phyloP scores from a whole-genome alignment of 2,113 vertebrate species.

The Acanthisitta chloris region DNA sequence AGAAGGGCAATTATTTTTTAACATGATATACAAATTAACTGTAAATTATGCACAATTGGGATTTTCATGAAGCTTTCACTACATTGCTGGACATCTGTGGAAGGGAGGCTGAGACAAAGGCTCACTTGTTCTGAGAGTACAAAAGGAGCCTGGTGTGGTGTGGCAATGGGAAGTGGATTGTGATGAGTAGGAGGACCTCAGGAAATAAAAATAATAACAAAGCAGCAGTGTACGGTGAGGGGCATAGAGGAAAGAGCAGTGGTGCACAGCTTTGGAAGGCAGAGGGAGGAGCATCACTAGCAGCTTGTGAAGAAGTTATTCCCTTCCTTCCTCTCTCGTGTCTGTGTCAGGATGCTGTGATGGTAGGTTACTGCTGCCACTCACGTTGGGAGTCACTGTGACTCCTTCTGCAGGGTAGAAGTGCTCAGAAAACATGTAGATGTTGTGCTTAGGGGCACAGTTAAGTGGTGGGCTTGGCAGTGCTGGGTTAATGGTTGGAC shows the following conservation, averaged over 20 bases:
- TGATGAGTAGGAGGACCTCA: background rate
- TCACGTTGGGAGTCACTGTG: rapidly evolving
- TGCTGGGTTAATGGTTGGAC: background rate
- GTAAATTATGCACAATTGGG: background rate
- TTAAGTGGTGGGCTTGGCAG: background rate
- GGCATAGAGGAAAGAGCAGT: background rate
- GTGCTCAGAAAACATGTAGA: background rate
- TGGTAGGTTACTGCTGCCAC: background rate
- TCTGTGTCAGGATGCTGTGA: background rate
- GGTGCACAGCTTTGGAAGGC: background rate
- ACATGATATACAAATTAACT: background rate
- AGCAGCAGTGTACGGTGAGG: background rate
- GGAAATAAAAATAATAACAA: conserved; percentile 14
- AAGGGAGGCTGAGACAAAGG: background rate
- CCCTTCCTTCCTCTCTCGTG: background rate
- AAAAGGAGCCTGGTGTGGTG: background rate
- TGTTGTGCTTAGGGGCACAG: background rate
- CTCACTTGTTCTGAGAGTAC: background rate
- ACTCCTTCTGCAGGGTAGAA: background rate
- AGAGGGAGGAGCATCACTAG: background rate
- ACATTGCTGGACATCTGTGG: background rate
- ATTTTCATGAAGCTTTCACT: background rate
- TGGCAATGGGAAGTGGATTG: background rate
- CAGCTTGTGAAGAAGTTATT: background rate
- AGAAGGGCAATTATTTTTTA: background rate